Conservation (phyloP, 1,140 invertebrate genomes). For the Teleopsis dalmanni region DNA sequence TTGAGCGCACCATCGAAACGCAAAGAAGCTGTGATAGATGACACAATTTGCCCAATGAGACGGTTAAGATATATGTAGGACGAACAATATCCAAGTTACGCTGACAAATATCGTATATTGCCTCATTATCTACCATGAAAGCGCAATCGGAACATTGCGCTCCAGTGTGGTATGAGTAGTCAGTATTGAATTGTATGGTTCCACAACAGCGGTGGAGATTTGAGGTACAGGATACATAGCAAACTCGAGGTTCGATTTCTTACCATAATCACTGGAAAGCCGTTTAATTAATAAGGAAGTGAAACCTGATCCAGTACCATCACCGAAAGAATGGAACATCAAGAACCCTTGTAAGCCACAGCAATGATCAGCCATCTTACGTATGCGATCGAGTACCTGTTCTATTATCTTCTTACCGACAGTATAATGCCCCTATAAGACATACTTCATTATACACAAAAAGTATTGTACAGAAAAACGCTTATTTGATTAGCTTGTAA, state of each 20-base stretch:
- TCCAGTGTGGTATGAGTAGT: constrained; percentile 74
- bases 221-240: constrained; percentile 84
- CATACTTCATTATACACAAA: no score
- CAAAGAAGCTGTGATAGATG: no score
- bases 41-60: no score
- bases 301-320: constrained; percentile 83
- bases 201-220: constrained; percentile 75
- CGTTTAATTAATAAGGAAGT: constrained; percentile 81
- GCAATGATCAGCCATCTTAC: constrained; percentile 79
- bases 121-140: no score
- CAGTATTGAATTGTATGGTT: constrained; percentile 82
- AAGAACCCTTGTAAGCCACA: constrained; percentile 83
- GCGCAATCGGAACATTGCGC: constrained; percentile 78
- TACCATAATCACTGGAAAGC: constrained; percentile 78
- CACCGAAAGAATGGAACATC: constrained; percentile 84
- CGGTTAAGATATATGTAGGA: constrained; percentile 72
- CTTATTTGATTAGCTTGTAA: no score
- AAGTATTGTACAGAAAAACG: no score
- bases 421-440: constrained; percentile 89
- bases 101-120: constrained; percentile 83
- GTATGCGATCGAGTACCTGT: constrained; percentile 66
- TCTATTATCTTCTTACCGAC: constrained; percentile 85
- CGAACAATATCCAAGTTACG: constrained; percentile 81
- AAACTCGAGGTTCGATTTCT: constrained; percentile 84
- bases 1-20: no score